Conservation (phyloP, 2,797 vertebrate genomes). For the Argentina silus region DNA sequence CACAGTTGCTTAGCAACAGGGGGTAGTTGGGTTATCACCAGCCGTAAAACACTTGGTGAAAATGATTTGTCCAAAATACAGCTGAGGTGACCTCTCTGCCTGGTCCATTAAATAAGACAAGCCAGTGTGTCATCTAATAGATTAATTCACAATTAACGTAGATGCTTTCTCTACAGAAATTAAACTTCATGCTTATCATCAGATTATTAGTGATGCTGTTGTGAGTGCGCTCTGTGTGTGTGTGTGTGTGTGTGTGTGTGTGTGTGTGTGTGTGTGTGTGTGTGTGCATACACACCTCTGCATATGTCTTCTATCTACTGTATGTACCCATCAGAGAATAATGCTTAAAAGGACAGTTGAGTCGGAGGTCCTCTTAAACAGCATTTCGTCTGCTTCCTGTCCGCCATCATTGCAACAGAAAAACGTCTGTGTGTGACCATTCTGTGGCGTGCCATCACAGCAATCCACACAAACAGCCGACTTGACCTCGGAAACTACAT, state of each 20-base stretch:
- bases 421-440: too few species aligned
- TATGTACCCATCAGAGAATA: neutral
- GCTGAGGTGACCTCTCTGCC: constrained; percentile 24
- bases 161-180: neutral
- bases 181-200: neutral
- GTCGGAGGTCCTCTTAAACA: neutral
- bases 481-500: neutral
- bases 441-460: constrained; percentile 1
- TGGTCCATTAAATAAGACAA: constrained; percentile 19
- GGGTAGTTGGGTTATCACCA: constrained; percentile 53
- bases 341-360: neutral
- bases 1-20: constrained; percentile 77
- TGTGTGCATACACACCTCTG: neutral
- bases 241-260: constrained; percentile 8
- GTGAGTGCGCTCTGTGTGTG: constrained; percentile 32
- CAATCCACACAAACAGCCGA: neutral
- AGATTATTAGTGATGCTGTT: constrained; percentile 8
- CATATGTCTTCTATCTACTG: too few species aligned
- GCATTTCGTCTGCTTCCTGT: too few species aligned
- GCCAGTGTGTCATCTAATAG: too few species aligned
- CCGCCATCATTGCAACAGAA: too few species aligned
- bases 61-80: constrained; percentile 26
- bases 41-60: constrained; percentile 60
- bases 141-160: too few species aligned
- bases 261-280: constrained; percentile 21